Evolutionary conservation across 2,888 invertebrate species (phyloP).

Genomic region (Callimorpha dominula): DNA sequence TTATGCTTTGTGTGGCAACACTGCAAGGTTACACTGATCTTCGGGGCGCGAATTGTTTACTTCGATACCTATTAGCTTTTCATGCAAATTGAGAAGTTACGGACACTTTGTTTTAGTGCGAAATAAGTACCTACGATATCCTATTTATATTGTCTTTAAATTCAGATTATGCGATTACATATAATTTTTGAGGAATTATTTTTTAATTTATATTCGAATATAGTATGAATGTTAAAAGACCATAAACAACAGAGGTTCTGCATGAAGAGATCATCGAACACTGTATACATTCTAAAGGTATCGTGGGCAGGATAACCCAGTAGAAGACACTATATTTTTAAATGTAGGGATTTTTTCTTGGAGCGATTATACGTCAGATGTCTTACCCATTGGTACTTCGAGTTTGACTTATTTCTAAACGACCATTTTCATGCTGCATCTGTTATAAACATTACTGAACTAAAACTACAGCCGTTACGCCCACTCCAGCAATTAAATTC

Average conservation of each 20-base stretch:
- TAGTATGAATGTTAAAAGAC: not conserved
- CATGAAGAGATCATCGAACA: not conserved
- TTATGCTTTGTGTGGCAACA: slow-evolving; percentile 50
- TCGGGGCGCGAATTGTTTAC: slow-evolving; percentile 14
- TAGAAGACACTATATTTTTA: not conserved
- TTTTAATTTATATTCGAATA: not conserved
- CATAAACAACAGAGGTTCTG: not conserved
- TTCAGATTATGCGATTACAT: not conserved
- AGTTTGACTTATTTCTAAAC: slow-evolving; percentile 1
- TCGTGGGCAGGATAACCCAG: not conserved
- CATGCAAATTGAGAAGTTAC: not conserved
- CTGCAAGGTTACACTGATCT: slow-evolving; percentile 39
- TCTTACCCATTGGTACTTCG: not conserved
- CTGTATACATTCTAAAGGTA: not conserved
- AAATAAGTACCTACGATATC: not conserved
- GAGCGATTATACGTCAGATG: not conserved
- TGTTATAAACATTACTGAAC: slow-evolving; percentile 10
- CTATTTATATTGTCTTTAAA: not conserved
- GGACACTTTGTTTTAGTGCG: not conserved
- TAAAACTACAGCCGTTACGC: slow-evolving; percentile 2
- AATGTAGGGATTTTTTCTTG: not conserved
- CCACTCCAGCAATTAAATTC: slow-evolving; percentile 7
- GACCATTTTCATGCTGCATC: not conserved
- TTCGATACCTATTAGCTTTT: slow-evolving; percentile 15
- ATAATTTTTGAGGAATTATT: not conserved